Evolutionary conservation across 1,140 invertebrate species (phyloP), one percentile per base, ranked within the genome.

Genomic region (Zaprionus ghesquierei): DNA sequence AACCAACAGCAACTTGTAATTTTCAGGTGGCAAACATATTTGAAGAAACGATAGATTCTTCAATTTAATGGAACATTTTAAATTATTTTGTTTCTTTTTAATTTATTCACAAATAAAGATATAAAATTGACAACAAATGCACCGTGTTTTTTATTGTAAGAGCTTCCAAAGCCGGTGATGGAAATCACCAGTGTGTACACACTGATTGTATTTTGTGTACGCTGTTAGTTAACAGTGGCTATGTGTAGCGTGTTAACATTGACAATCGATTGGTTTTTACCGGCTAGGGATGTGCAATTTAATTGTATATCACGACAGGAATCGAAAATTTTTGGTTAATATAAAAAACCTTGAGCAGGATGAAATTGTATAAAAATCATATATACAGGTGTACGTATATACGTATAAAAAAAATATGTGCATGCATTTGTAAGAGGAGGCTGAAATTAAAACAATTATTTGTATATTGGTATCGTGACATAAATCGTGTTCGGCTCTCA

Each of bases 1-100:
- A 73, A 33, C 23, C 13, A 70, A 77, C 46, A 44, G 59, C 44
- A 23, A 59, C 49, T 81, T 81, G 35, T 60, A 51, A 64, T 63
- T 82, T 82, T 29, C 80, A 82, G 79, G 38, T 61, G 12, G 44
- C 15, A 22, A 22, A 51, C 13, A 12, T 38, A 53, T 23, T n/a
- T 50, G 46, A 51, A 3, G 35, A 25, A 38, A 12, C 1, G n/a
- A n/a, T n/a, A 10, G n/a, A 23, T 4, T 23, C 31, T 23, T 18
- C 9, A 8, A n/a, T 61, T 61, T 22, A 10, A 10, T 44, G 2
- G 5, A 13, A 23, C 8, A 35, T 25, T 41, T 25, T 12, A 6
- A 6, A 23, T 50, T 0, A n/a, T 51, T 35, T 29, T 5, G 23
- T 58, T 27, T 58, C 3, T 18, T 33, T 33, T 33, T 33, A 33